phyloP scores from a whole-genome alignment of 2,888 invertebrate genomes.

The Ecdyonurus torrentis region DNA sequence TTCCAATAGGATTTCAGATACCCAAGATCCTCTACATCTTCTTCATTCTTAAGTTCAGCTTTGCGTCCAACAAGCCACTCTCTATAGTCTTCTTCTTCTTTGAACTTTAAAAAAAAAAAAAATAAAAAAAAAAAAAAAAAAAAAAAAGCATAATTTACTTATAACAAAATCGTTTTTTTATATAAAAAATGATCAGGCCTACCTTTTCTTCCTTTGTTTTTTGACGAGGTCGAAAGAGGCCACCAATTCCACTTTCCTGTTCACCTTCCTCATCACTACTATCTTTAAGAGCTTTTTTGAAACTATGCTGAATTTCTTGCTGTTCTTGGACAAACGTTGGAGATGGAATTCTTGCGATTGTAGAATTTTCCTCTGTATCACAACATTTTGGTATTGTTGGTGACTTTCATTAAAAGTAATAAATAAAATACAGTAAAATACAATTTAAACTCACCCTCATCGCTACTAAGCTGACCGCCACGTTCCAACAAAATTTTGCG shows the following conservation, averaged over 20 bases:
- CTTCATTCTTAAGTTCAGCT: constrained; percentile 37
- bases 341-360: constrained; percentile 19
- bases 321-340: constrained; percentile 51
- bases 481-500: constrained; percentile 53
- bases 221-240: constrained; percentile 33
- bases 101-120: constrained; percentile 22
- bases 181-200: no score
- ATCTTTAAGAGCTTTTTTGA: constrained; percentile 32
- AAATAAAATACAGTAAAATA: constrained; percentile 10
- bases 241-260: constrained; percentile 31
- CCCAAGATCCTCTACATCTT: constrained; percentile 44
- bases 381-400: constrained; percentile 11
- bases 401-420: not conserved
- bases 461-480: constrained; percentile 36
- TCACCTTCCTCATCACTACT: constrained; percentile 36
- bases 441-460: constrained; percentile 11
- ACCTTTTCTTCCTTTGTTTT: constrained; percentile 35
- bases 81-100: constrained; percentile 43
- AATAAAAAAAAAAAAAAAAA: constrained; percentile 18
- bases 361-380: constrained; percentile 15
- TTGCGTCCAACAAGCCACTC: constrained; percentile 67
- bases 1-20: constrained; percentile 72
- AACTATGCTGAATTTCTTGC: constrained; percentile 42
- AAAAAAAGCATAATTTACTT: not conserved
- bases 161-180: no score